These are phyloP conservation scores for Lineus longissimus DNA, from an alignment of 1,140 invertebrate species.

Conservation along the genomic window DNA sequence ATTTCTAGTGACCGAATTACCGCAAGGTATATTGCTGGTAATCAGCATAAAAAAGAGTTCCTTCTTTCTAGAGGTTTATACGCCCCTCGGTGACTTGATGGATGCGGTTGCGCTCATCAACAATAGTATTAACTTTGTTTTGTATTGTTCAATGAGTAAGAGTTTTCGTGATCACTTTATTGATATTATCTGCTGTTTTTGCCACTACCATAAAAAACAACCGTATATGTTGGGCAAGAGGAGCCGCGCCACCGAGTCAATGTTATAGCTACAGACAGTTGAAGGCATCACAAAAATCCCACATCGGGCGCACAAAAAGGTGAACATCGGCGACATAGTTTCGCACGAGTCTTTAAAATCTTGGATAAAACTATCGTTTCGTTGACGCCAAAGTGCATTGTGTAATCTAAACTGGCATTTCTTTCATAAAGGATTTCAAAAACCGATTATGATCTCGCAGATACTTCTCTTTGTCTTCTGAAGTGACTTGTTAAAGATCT, in stretches of 20 bases:
- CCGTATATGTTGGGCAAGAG: neutral
- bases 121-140: slow-evolving; percentile 85
- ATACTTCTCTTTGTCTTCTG: no score
- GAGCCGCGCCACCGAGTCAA: neutral
- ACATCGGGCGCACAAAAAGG: no score
- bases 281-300: no score
- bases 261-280: no score
- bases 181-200: slow-evolving; percentile 59
- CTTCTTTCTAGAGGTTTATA: slow-evolving; percentile 45
- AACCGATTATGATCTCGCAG: no score
- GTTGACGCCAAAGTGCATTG: no score
- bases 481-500: no score
- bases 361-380: no score
- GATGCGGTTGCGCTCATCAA: slow-evolving; percentile 86
- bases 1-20: slow-evolving; percentile 82
- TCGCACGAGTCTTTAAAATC: no score
- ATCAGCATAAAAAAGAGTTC: slow-evolving; percentile 32
- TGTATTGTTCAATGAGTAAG: slow-evolving; percentile 89
- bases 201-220: neutral
- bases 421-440: no score
- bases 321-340: no score
- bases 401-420: no score
- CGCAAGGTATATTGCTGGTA: slow-evolving; percentile 58
- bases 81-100: slow-evolving; percentile 77
- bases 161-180: slow-evolving; percentile 84